Evolutionary conservation across 2,113 vertebrate genomes (phyloP).

Genomic region (Porphyrio hochstetteri): DNA sequence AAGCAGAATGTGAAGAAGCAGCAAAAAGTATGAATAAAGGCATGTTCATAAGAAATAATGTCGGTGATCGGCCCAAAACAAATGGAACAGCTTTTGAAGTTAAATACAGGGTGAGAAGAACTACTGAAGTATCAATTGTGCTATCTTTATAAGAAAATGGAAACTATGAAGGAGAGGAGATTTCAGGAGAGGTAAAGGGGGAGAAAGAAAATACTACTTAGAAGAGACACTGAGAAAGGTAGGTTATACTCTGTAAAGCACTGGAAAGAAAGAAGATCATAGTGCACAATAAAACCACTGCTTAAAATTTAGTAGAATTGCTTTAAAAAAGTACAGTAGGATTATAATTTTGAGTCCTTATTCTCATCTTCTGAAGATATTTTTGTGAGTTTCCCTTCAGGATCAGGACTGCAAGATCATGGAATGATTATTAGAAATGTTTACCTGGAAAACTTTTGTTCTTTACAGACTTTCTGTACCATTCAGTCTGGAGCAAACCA

Average conservation of each 20-base stretch:
- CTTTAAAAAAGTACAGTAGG: neutral
- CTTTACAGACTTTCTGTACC: neutral
- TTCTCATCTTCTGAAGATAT: neutral
- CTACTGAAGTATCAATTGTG: neutral
- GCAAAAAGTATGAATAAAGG: neutral
- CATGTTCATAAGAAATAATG: neutral
- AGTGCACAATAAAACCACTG: neutral
- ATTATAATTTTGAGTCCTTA: neutral
- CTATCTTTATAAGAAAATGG: neutral
- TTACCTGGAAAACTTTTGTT: neutral
- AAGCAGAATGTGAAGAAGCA: neutral
- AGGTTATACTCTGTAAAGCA: neutral
- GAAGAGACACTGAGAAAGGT: neutral
- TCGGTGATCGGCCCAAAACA: neutral
- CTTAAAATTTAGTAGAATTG: neutral
- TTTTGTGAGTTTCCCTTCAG: neutral
- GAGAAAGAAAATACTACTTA: neutral
- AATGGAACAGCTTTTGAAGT: neutral
- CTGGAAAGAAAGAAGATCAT: neutral
- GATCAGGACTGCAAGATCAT: neutral
- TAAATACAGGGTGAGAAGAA: neutral
- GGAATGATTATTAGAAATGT: neutral
- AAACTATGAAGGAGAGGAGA: neutral
- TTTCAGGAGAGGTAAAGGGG: neutral
- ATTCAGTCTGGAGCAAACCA: neutral